phyloP scores from a whole-genome alignment of 2,113 vertebrate genomes.

The Psittacula cyanocephala region DNA sequence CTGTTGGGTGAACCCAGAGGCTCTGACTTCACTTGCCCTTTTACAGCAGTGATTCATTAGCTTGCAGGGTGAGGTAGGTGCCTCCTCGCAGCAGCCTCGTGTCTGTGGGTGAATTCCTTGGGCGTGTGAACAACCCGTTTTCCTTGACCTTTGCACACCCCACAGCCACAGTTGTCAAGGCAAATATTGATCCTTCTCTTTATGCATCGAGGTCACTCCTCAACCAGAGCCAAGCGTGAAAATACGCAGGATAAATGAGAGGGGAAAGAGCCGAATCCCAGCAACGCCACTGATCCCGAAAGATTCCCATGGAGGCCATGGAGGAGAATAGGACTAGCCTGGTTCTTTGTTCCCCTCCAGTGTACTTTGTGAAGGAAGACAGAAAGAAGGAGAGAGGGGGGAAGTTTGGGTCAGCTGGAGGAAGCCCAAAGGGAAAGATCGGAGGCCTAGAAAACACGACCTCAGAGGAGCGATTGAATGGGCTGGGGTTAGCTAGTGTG shows the following conservation, averaged over 20 bases:
- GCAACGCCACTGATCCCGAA: background rate
- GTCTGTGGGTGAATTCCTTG: constrained; percentile 30
- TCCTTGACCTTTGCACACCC: constrained; percentile 18
- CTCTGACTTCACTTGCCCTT: constrained; percentile 5
- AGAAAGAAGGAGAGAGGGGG: background rate
- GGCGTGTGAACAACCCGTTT: background rate
- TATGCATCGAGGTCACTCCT: background rate
- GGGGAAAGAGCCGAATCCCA: constrained; percentile 13
- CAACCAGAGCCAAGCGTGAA: background rate
- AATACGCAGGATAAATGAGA: background rate
- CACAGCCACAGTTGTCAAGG: background rate
- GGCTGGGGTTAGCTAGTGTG: background rate
- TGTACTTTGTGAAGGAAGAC: background rate
- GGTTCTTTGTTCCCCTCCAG: background rate
- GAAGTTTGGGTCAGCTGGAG: background rate
- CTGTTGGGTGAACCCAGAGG: background rate
- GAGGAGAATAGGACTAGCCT: background rate
- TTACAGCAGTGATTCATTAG: constrained; percentile 16
- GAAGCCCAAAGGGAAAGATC: background rate
- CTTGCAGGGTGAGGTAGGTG: background rate
- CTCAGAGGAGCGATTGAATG: background rate
- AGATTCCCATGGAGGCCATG: background rate
- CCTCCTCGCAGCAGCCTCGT: background rate
- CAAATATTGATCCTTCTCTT: constrained; percentile 33
- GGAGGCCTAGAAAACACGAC: background rate